A percentile compares a stretch with the other conserved stretches of the same genome.
Conservation (phyloP, 2,113 vertebrate genomes). For the Pagrus major region DNA sequence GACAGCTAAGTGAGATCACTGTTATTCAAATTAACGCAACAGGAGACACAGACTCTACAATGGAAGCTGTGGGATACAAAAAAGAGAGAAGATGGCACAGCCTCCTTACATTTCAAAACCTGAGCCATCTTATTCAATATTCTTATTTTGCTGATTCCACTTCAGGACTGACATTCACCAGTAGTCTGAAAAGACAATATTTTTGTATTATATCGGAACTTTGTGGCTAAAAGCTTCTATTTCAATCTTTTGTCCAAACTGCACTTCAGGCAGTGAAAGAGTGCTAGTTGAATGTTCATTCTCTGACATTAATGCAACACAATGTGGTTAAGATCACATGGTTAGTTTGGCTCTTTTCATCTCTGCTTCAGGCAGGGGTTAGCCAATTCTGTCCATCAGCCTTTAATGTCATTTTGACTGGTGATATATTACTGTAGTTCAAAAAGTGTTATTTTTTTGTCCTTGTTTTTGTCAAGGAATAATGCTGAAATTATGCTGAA, state of each 20-base stretch:
- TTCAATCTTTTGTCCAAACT: slow-evolving; percentile 3
- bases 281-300: neutral
- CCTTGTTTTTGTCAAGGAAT: neutral
- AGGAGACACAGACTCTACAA: slow-evolving; percentile 16
- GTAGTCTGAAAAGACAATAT: slow-evolving; percentile 24
- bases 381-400: neutral
- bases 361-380: neutral
- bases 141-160: slow-evolving; percentile 5
- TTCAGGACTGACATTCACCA: slow-evolving; percentile 15
- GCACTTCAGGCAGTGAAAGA: neutral
- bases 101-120: slow-evolving; percentile 29
- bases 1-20: slow-evolving; percentile 21
- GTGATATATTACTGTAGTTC: neutral
- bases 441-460: neutral
- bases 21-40: slow-evolving; percentile 21
- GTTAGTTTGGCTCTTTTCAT: neutral
- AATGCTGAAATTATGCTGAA: neutral
- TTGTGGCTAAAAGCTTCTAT: neutral
- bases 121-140: slow-evolving; percentile 26
- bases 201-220: slow-evolving; percentile 10
- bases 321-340: slow-evolving; percentile 5
- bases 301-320: neutral
- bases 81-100: slow-evolving; percentile 18
- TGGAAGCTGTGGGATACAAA: neutral
- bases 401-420: neutral